A percentile compares a stretch with the other conserved stretches of the same genome.
Evolutionary conservation across 2,797 vertebrate species (phyloP).

Genomic region (Macropus fuliginosus): DNA sequence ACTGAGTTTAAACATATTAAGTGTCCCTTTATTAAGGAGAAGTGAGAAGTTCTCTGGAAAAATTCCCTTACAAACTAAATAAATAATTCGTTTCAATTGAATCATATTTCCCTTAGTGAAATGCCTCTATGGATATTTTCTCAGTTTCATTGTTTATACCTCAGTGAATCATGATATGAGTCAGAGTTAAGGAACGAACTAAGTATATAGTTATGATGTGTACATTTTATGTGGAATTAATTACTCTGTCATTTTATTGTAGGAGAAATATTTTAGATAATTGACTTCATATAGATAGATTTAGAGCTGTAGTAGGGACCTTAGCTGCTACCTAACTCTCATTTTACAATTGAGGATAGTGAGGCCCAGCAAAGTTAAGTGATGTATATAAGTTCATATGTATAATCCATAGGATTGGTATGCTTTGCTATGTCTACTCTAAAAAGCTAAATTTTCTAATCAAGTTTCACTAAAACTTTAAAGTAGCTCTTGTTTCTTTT

Average conservation of each 20-base stretch:
- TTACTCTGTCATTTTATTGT: not conserved
- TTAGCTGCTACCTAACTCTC: not conserved
- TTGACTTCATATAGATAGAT: not conserved
- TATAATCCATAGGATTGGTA: not conserved
- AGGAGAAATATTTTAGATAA: not conserved
- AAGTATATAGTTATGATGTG: not conserved
- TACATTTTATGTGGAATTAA: not conserved
- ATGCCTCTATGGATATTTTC: not conserved
- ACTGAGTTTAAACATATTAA: not conserved
- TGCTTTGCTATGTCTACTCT: not conserved
- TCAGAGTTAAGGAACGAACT: not conserved
- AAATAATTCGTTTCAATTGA: not conserved
- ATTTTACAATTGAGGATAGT: not conserved
- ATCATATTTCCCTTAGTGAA: not conserved
- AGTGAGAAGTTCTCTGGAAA: not conserved
- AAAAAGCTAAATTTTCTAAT: conserved; percentile 31
- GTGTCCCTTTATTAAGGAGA: not conserved
- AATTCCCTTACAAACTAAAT: not conserved
- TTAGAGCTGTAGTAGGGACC: not conserved
- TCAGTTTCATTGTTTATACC: not conserved
- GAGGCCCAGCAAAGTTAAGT: not conserved
- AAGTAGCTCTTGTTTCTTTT: conserved; percentile 32
- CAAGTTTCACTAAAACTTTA: conserved; percentile 27
- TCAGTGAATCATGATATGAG: not conserved
- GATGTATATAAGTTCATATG: not conserved